Percentiles rank a stretch among this genome's conserved stretches.
Conservation (phyloP, 1,140 invertebrate genomes). For the Eulimnadia texana region DNA sequence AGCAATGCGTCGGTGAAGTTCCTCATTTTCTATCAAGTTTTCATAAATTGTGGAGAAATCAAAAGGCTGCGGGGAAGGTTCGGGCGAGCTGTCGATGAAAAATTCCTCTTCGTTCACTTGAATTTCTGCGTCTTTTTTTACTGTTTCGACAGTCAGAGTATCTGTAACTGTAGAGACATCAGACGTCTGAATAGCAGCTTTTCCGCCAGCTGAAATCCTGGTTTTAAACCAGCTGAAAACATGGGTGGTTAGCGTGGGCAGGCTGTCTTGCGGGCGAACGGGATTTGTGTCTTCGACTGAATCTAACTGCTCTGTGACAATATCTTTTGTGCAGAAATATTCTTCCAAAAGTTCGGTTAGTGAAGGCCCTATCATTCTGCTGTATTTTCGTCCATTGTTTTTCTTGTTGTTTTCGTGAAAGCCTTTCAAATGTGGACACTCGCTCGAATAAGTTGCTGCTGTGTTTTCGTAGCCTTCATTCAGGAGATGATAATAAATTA, state of each 20-base stretch:
- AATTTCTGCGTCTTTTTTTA: neutral
- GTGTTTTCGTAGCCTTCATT: neutral
- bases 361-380: neutral
- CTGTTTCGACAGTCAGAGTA: neutral
- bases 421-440: neutral
- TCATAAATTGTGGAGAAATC: constrained; percentile 2
- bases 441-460: neutral
- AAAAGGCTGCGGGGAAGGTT: neutral
- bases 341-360: neutral
- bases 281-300: neutral
- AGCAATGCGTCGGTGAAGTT: constrained; percentile 34
- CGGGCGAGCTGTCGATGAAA: neutral
- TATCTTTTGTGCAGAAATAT: neutral
- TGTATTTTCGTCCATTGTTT: neutral
- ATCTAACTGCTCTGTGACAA: neutral
- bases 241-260: neutral
- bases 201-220: neutral
- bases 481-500: constrained; percentile 1
- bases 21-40: constrained; percentile 27
- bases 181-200: neutral
- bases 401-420: neutral
- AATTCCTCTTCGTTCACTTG: neutral
- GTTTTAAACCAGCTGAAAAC: neutral
- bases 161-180: neutral
- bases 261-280: neutral